Conservation (phyloP, 2,113 vertebrate species). For the Pampusana beccarii region DNA sequence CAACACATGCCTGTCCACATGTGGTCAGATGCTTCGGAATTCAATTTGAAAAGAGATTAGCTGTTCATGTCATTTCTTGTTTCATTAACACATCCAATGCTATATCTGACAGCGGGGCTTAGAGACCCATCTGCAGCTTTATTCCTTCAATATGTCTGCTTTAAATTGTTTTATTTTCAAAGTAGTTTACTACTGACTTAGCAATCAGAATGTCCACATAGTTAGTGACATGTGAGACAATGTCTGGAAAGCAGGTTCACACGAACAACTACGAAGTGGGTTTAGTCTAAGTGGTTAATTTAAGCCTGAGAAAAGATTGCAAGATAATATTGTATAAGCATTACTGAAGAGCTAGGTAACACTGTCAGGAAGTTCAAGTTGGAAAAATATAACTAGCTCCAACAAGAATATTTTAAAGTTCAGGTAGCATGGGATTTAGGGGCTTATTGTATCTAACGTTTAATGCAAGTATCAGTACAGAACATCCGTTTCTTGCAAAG, state of each 20-base stretch:
- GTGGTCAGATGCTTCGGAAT: conserved; percentile 4
- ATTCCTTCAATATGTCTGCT: background rate
- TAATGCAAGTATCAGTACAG: background rate
- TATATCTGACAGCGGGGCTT: background rate
- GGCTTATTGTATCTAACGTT: background rate
- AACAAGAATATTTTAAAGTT: background rate
- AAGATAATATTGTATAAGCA: background rate
- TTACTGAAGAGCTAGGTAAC: background rate
- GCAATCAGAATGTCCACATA: background rate
- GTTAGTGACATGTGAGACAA: background rate
- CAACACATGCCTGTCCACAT: background rate
- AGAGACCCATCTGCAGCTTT: background rate
- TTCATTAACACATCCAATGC: background rate
- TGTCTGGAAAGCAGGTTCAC: background rate
- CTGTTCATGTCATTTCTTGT: background rate
- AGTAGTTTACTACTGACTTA: background rate
- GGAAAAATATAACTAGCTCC: background rate
- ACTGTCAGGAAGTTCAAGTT: background rate
- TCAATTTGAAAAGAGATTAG: background rate
- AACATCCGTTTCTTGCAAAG: background rate
- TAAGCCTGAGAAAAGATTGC: background rate
- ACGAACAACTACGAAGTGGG: background rate
- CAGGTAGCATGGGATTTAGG: background rate
- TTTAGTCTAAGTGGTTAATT: background rate
- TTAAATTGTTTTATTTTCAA: background rate